Percentiles rank a stretch among this genome's conserved stretches.
Conservation (phyloP, 2,888 invertebrate genomes). For the Cryptocheilus praepositus region DNA sequence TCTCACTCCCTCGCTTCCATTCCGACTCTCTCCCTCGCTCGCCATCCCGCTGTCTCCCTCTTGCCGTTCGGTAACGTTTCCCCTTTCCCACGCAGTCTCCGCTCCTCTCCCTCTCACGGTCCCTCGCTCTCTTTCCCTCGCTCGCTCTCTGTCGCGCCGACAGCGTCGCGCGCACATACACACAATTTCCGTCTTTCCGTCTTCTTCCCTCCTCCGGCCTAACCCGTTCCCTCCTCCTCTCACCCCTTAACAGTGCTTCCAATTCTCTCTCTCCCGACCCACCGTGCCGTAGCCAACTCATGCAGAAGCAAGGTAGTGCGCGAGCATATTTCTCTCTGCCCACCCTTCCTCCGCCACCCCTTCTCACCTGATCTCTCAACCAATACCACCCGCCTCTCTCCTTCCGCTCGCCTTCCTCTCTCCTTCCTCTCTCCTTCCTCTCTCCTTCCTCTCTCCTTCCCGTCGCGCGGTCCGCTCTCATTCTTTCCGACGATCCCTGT, state of each 20-base stretch:
- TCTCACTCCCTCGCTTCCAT: constrained; percentile 47
- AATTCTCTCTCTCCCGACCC: constrained; percentile 18
- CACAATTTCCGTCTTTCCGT: constrained; percentile 1
- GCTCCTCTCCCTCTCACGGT: constrained; percentile 23
- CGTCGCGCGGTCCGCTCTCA: constrained; percentile 5
- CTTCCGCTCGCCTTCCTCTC: neutral
- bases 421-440: constrained; percentile 13
- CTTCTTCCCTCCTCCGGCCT: neutral
- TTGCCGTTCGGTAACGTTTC: constrained; percentile 24
- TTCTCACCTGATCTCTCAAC: constrained; percentile 40
- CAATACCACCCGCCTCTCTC: constrained; percentile 26
- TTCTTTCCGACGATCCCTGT: constrained; percentile 7
- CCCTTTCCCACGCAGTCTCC: constrained; percentile 42
- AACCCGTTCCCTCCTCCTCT: constrained; percentile 16
- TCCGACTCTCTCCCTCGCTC: constrained; percentile 21
- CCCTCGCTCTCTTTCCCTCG: constrained; percentile 8
- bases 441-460: neutral
- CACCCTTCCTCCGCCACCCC: constrained; percentile 12
- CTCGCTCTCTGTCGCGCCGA: constrained; percentile 12
- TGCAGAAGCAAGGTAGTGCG: constrained; percentile 26
- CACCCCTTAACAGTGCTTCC: constrained; percentile 28
- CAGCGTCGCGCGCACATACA: constrained; percentile 16
- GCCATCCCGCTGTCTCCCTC: constrained; percentile 24
- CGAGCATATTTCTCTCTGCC: constrained; percentile 45
- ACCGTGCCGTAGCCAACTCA: constrained; percentile 17